phyloP scores from a whole-genome alignment of 1,140 invertebrate genomes.

The Nixonia krombeini region DNA sequence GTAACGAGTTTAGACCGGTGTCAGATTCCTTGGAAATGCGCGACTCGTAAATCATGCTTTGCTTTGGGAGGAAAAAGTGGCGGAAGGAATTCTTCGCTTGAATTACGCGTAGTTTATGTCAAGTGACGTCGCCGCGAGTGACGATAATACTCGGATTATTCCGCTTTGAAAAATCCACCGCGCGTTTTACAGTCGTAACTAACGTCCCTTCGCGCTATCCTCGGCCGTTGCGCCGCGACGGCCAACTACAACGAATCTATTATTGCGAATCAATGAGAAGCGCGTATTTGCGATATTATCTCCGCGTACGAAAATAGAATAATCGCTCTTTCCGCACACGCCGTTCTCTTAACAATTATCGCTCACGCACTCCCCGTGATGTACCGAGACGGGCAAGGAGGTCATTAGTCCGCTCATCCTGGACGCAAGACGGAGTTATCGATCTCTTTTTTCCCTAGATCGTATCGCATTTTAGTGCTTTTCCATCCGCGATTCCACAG shows the following conservation, averaged over 20 bases:
- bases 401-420: constrained; percentile 10
- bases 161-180: too few relatives aligned
- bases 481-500: constrained; percentile 9
- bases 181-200: too few relatives aligned
- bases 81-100: not conserved
- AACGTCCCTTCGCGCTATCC: too few relatives aligned
- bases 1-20: constrained; percentile 2
- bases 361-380: not conserved
- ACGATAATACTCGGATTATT: not conserved
- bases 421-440: constrained; percentile 4
- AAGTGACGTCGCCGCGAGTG: not conserved
- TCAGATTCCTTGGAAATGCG: not conserved
- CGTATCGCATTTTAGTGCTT: constrained; percentile 10
- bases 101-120: not conserved
- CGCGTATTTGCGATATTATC: too few relatives aligned
- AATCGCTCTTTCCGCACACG: too few relatives aligned
- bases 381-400: constrained; percentile 4
- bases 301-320: too few relatives aligned
- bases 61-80: not conserved
- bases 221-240: too few relatives aligned
- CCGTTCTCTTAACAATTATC: not conserved
- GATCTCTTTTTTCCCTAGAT: constrained; percentile 7
- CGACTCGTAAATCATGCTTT: not conserved
- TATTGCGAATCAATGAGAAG: too few relatives aligned
- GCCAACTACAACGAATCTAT: too few relatives aligned